Conservation (phyloP, 2,888 invertebrate species). For the Trissonchulus latispiculum region DNA sequence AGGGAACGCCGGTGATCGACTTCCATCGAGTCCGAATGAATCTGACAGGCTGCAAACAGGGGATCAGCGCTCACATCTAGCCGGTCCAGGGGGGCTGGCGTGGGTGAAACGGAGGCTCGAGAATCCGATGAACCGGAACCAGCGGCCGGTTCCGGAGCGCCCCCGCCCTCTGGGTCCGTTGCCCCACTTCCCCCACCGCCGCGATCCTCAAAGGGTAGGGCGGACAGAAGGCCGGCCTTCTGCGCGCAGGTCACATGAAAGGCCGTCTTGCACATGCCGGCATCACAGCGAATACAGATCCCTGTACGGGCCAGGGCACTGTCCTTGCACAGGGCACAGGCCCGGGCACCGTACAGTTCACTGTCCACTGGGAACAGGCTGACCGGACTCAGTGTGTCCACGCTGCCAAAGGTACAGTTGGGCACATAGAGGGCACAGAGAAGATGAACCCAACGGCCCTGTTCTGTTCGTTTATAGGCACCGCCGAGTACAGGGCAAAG, state of each 20-base stretch:
- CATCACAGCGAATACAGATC: constrained; percentile 92
- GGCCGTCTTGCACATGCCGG: constrained; percentile 91
- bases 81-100: too few relatives aligned
- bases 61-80: too few relatives aligned
- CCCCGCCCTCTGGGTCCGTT: too few relatives aligned
- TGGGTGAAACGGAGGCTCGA: too few relatives aligned
- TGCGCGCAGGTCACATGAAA: constrained; percentile 83
- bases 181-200: not conserved
- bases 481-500: constrained; percentile 79
- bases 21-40: too few relatives aligned
- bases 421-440: constrained; percentile 95
- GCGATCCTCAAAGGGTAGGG: not conserved
- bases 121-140: too few relatives aligned
- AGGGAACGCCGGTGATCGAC: too few relatives aligned
- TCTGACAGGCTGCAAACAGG: too few relatives aligned
- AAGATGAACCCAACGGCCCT: constrained; percentile 74
- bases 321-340: constrained; percentile 77
- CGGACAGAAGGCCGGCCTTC: constrained; percentile 24
- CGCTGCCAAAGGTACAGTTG: constrained; percentile 90
- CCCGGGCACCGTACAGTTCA: constrained; percentile 56
- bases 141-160: too few relatives aligned
- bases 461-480: constrained; percentile 52
- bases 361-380: constrained; percentile 97
- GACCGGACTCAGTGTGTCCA: constrained; percentile 72
- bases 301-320: constrained; percentile 76